These are phyloP conservation scores for Falco berigora DNA, from an alignment of 2,797 vertebrate genomes.

Conservation along the genomic window DNA sequence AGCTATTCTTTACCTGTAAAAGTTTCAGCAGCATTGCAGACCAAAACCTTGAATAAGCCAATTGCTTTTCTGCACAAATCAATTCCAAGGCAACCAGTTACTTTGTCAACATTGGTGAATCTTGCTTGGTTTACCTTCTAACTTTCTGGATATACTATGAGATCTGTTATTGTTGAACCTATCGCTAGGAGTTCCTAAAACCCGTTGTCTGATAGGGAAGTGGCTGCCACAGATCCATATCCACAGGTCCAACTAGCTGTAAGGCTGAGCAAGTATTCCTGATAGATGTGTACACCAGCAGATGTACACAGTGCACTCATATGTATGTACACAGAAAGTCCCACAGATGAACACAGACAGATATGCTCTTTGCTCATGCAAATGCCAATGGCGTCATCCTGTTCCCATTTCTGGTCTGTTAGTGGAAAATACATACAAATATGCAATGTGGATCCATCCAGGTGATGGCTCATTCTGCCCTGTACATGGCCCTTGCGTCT, in stretches of 20 bases:
- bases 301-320: fast-evolving
- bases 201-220: not conserved
- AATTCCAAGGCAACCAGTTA: not conserved
- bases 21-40: not conserved
- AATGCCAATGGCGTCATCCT: not conserved
- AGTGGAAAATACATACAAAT: not conserved
- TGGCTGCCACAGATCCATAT: not conserved
- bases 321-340: not conserved
- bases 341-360: not conserved
- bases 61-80: not conserved
- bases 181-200: not conserved
- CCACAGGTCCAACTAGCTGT: no score
- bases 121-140: not conserved
- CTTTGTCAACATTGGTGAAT: not conserved
- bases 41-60: not conserved
- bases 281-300: not conserved
- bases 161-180: not conserved
- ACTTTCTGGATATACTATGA: not conserved
- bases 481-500: not conserved
- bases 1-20: not conserved
- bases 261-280: not conserved
- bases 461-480: not conserved
- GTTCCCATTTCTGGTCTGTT: not conserved
- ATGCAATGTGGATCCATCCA: not conserved
- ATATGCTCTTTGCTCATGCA: not conserved